A percentile compares a stretch with the other conserved stretches of the same genome.
phyloP scores from a whole-genome alignment of 2,113 vertebrate genomes.

The Aplodontia rufa region DNA sequence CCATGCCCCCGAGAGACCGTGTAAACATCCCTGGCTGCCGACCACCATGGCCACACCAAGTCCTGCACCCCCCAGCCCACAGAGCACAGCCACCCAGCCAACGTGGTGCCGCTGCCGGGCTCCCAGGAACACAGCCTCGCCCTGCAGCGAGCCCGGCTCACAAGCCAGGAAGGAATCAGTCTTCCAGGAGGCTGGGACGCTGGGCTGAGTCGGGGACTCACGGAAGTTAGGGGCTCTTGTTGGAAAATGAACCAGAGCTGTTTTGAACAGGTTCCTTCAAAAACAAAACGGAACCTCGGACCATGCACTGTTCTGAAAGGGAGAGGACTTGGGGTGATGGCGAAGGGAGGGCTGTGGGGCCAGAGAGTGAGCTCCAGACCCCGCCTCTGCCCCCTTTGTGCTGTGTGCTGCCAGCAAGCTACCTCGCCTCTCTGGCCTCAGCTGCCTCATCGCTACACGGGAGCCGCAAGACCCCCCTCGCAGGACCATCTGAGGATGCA shows the following conservation, averaged over 20 bases:
- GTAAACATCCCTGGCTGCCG: slow-evolving; percentile 73
- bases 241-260: background rate
- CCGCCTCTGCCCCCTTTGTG: background rate
- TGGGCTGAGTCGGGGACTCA: background rate
- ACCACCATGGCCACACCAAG: background rate
- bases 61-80: background rate
- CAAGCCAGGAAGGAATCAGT: fast-evolving
- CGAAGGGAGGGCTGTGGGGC: background rate
- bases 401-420: background rate
- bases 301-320: background rate
- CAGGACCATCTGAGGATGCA: background rate
- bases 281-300: background rate
- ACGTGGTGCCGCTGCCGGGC: fast-evolving
- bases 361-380: background rate
- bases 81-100: background rate
- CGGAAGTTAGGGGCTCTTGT: fast-evolving
- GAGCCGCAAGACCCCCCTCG: background rate
- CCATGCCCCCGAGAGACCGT: background rate
- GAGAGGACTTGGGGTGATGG: fast-evolving
- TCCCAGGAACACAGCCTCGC: fast-evolving
- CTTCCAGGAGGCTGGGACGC: background rate
- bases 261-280: background rate
- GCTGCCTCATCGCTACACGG: background rate
- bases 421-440: background rate
- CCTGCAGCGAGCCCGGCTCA: background rate